Evolutionary conservation across 1,140 invertebrate species (phyloP).

Genomic region (Anagrus nilaparvatae): DNA sequence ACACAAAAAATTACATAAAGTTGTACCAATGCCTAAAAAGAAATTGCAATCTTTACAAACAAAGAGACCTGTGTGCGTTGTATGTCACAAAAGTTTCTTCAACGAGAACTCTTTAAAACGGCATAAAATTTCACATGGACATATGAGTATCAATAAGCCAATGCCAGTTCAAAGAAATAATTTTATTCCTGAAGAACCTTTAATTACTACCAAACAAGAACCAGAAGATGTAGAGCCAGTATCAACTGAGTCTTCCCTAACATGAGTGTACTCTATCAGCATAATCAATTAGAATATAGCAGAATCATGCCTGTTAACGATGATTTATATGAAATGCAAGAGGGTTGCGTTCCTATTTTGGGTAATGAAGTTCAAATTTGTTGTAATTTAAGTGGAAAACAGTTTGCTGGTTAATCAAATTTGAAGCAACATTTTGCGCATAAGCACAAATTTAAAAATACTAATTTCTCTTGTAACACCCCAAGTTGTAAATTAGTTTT

Average conservation of each 20-base stretch:
- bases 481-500: constrained; percentile 26
- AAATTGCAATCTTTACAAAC: constrained; percentile 27
- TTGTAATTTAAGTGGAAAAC: constrained; percentile 47
- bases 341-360: constrained; percentile 38
- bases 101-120: constrained; percentile 41
- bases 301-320: too few species aligned
- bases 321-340: constrained; percentile 9
- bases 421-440: constrained; percentile 46
- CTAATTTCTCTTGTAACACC: constrained; percentile 13
- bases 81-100: constrained; percentile 47
- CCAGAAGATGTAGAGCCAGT: constrained; percentile 14
- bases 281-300: constrained; percentile 27
- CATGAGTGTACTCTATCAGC: constrained; percentile 34
- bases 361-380: constrained; percentile 40
- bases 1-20: constrained; percentile 41
- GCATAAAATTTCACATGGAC: constrained; percentile 33
- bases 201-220: too few species aligned
- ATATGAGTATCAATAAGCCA: too few species aligned
- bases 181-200: too few species aligned
- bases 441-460: constrained; percentile 31
- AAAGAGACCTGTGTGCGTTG: constrained; percentile 39
- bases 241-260: constrained; percentile 28
- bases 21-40: constrained; percentile 5
- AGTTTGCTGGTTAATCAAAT: constrained; percentile 43
- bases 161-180: too few species aligned